These are phyloP conservation scores for Vombatus ursinus DNA, from an alignment of 2,113 vertebrate genomes.

Conservation along the genomic window DNA sequence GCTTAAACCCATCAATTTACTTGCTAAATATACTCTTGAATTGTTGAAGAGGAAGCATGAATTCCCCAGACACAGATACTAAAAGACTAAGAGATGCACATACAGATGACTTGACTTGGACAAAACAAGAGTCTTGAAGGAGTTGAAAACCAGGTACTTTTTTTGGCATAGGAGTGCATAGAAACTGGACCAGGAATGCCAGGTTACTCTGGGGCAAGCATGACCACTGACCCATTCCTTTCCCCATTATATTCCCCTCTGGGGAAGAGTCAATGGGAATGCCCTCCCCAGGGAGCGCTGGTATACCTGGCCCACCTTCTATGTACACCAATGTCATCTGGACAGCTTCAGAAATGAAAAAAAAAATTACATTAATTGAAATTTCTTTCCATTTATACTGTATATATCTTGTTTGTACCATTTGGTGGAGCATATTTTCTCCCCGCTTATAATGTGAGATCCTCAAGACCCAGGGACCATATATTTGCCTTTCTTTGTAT, in stretches of 20 bases:
- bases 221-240: neutral
- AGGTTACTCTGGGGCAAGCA: neutral
- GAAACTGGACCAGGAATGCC: neutral
- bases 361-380: neutral
- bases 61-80: neutral
- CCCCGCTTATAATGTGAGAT: too few relatives aligned
- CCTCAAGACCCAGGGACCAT: too few relatives aligned
- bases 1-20: neutral
- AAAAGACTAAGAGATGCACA: neutral
- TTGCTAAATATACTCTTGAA: neutral
- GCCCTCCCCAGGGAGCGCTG: neutral
- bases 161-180: neutral
- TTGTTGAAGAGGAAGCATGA: neutral
- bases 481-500: neutral
- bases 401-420: neutral
- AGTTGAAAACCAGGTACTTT: neutral
- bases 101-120: neutral
- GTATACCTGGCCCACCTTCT: neutral
- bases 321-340: neutral
- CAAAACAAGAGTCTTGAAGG: neutral
- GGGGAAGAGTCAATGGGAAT: neutral
- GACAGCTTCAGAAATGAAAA: neutral
- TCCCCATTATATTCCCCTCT: neutral
- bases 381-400: neutral
- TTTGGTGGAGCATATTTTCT: too few relatives aligned